Base-by-base conservation (phyloP, 2,113 vertebrate species). In the Climacteris rufus region DNA sequence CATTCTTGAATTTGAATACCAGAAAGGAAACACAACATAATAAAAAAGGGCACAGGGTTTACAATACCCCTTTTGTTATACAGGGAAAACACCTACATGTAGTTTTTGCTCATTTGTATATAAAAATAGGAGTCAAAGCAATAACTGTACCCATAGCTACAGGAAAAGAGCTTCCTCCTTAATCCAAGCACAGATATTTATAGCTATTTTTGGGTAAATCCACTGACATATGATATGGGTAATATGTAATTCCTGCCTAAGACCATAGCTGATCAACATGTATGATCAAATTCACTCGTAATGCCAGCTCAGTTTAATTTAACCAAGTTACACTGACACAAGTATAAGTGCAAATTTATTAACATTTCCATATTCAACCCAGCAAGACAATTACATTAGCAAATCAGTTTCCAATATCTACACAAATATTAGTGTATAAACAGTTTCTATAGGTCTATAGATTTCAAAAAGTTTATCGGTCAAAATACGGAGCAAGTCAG, bases 271-370 rank as follows among this genome's bases (percentile, higher is more conserved):
- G 83, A 92, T 83, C n/a, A 83, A 72, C 37, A 86, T 52, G 39
- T 49, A 47, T 53, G 44, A 90, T 78, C 56, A 74, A 88, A 90
- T 64, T 78, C 71, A 87, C 56, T 96, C 83, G 82, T 45, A 81
- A 92, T 84, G 80, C 37, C 87, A 89, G 71, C 69, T 94, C 50
- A 90, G 76, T 95, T 96, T 90, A 86, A 91, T 96, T 94, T 92
- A 81, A 77, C 76, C 83, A 90, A 90, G 40, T 83, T 96, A 95
- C 90, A 94, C 9, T 87, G 85, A 97, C 60, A 94, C 49, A 64
- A 85, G 65, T 39, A 11, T n/a, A 95, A 91, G 35, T 28, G 47
- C n/a, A 11, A 57, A 93, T 97, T 96, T 96, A 96, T 97, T 97
- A 92, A 87, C 69, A 92, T 82, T 89, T 66, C 83, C 81, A 18